Evolutionary conservation across 2,113 vertebrate genomes (phyloP).

Genomic region (Odontophorus gujanensis): DNA sequence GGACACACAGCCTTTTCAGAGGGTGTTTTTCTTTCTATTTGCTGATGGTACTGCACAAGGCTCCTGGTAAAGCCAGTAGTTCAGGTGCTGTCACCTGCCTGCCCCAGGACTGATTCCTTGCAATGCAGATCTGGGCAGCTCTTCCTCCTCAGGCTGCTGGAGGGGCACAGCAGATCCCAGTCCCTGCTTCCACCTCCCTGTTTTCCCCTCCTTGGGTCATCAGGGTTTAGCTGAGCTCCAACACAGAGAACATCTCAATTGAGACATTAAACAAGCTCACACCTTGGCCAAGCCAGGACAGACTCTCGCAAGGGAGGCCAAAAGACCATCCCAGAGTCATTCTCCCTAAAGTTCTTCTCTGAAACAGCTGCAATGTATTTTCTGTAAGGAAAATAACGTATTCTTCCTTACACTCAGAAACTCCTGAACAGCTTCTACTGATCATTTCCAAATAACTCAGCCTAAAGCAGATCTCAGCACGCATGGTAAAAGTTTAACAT

Average conservation of each 20-base stretch:
- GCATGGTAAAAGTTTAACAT: constrained; percentile 26
- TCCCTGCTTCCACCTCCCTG: background rate
- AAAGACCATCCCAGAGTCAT: background rate
- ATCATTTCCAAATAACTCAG: background rate
- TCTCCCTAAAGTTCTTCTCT: background rate
- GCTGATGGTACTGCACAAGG: too few species aligned
- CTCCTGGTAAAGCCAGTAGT: background rate
- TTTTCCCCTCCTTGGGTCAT: background rate
- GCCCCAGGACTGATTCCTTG: background rate
- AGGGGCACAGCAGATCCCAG: fast-evolving
- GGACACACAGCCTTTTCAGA: background rate
- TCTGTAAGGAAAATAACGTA: background rate
- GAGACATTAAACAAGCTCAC: background rate
- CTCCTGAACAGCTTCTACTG: background rate
- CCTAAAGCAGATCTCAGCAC: constrained; percentile 4
- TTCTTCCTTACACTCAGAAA: background rate
- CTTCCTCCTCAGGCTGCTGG: background rate
- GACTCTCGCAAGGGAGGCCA: background rate
- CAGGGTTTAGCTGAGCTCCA: background rate
- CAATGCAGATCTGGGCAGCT: background rate
- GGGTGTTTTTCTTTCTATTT: background rate
- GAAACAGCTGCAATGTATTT: background rate
- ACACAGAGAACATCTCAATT: background rate
- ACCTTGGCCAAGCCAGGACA: background rate
- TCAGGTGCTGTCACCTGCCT: background rate